Base-by-base conservation (phyloP, 2,888 invertebrate genomes). In the Bombylius major region DNA sequence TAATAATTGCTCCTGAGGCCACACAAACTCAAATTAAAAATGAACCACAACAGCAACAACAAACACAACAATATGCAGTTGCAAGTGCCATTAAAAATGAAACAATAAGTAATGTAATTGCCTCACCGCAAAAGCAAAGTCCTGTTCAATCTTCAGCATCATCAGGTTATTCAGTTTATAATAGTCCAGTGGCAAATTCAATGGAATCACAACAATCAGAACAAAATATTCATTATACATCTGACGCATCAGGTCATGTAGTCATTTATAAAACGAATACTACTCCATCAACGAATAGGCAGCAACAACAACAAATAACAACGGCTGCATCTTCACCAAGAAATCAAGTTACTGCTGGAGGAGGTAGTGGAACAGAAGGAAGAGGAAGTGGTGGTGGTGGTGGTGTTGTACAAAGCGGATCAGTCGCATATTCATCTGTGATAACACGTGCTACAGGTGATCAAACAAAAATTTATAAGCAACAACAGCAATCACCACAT, bases 391-490 rank as follows among this genome's bases (percentile, higher is more conserved):
- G 23, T 23, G 23, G 23, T 23, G 23, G 23, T 23, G 23, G 23
- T 23, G 61, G 23, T 23, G 23, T 23, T 23, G 23, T 23, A 23
- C 23, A 23, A 23, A 77, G 75, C 66, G 71, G 69, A 59, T 81
- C 82, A 68, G 85, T 88, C 59, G 88, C 83, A 56, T 89, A 90
- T 70, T 85, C 89, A 53, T 89, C 89, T 62, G 89, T 90, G 59
- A 90, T 90, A 66, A 87, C 87, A 47, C 78, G 87, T 65, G 83
- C 87, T 11, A 51, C 46, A 6, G 55, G 51, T 44, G 80, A 82
- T 62, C 83, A 84, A 70, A 78, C 68, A 60, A 78, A 78, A 71
- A 67, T 70, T 39, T 78, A 58, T 32, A 58, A 73, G 65, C 68
- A 54, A 44, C 56, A 59, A 39, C 34, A 53, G 34, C 62, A 60